These are phyloP conservation scores for Amphipyra berbera DNA, from an alignment of 2,888 invertebrate species.

Conservation along the genomic window DNA sequence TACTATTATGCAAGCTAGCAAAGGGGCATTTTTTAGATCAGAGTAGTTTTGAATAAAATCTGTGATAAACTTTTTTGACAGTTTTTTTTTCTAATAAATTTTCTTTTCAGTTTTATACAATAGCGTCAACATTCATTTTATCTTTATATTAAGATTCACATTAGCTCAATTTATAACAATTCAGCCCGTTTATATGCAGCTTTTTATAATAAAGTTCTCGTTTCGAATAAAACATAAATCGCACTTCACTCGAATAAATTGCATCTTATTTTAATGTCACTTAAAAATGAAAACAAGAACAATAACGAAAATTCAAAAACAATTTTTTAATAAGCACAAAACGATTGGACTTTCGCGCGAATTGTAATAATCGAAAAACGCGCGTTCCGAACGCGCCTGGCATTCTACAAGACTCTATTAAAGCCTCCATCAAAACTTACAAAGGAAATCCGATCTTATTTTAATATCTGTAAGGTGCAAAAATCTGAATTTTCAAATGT, in stretches of 20 bases:
- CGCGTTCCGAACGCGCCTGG: conserved; percentile 72
- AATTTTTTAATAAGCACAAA: conserved; percentile 61
- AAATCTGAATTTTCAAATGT: not conserved
- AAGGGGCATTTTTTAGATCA: too few species aligned
- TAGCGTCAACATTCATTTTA: too few species aligned
- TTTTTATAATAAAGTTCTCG: conserved; percentile 8
- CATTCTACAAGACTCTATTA: conserved; percentile 80
- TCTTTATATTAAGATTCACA: too few species aligned
- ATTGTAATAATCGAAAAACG: conserved; percentile 79
- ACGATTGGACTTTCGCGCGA: conserved; percentile 70
- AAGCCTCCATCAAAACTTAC: conserved; percentile 45
- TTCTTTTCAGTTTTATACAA: too few species aligned
- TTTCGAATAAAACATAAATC: conserved; percentile 21
- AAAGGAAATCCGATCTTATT: conserved; percentile 41
- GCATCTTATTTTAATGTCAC: conserved; percentile 42
- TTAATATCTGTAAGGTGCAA: not conserved
- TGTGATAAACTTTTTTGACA: too few species aligned
- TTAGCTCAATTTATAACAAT: too few species aligned
- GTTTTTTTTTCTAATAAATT: too few species aligned
- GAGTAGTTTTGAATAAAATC: too few species aligned
- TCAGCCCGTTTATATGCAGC: too few species aligned
- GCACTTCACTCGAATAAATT: conserved; percentile 30
- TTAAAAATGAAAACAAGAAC: conserved; percentile 45
- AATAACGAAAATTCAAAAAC: conserved; percentile 43
- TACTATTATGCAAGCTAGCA: too few species aligned